phyloP scores from a whole-genome alignment of 2,797 vertebrate genomes.

The Chelonia mydas region DNA sequence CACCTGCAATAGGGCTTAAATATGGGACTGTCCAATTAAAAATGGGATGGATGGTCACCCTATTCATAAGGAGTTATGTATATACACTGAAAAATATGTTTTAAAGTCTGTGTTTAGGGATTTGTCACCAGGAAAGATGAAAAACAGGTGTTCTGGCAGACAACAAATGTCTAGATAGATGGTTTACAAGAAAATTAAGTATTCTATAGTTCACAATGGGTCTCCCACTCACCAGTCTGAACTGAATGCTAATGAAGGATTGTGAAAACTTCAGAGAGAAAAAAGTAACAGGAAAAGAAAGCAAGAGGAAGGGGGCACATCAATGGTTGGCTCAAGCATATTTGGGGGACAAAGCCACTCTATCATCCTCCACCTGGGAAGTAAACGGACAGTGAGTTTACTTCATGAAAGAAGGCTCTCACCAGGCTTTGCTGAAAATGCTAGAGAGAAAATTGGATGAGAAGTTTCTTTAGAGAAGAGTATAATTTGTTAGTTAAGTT shows the following conservation, averaged over 20 bases:
- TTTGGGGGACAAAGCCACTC: neutral
- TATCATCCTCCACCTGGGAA: neutral
- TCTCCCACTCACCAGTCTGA: neutral
- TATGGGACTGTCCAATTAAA: no score
- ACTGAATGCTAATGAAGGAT: neutral
- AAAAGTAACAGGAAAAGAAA: neutral
- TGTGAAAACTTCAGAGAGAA: neutral
- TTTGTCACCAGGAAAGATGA: neutral
- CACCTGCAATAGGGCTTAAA: no score
- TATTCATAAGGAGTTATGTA: neutral
- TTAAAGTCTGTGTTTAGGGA: neutral
- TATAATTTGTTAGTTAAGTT: no score
- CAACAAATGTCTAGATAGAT: neutral
- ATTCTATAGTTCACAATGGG: neutral
- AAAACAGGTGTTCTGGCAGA: neutral
- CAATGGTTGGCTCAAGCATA: neutral
- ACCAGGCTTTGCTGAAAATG: no score
- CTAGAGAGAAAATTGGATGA: no score
- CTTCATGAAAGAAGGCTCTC: neutral
- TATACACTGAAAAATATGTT: no score
- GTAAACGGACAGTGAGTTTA: neutral
- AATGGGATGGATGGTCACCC: no score
- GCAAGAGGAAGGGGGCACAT: neutral
- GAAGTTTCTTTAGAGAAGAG: neutral
- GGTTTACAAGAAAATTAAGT: neutral